Percentiles rank a stretch among this genome's conserved stretches.
Conservation (phyloP, 2,113 vertebrate species). For the Ammospiza nelsoni region DNA sequence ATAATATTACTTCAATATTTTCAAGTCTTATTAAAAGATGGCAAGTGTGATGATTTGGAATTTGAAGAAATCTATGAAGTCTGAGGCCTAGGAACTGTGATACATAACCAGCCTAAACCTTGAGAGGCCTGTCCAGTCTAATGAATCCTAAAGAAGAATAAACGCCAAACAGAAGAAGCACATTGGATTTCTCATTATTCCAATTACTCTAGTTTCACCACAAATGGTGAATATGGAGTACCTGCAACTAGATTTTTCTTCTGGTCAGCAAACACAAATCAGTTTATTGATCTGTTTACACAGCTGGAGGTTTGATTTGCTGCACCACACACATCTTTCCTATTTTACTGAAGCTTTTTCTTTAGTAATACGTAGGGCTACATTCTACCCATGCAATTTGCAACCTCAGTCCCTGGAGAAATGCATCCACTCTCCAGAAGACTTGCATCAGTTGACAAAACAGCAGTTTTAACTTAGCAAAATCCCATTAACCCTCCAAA, state of each 20-base stretch:
- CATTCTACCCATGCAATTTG: not conserved
- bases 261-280: constrained; percentile 57
- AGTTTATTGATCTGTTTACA: constrained; percentile 66
- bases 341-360: constrained; percentile 1
- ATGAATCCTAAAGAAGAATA: constrained; percentile 27
- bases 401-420: not conserved
- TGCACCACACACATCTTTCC: not conserved
- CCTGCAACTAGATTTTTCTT: constrained; percentile 53
- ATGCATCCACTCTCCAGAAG: not conserved
- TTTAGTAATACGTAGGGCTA: not conserved
- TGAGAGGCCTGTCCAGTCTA: not conserved
- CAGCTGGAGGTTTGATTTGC: constrained; percentile 15
- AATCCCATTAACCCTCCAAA: not conserved
- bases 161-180: constrained; percentile 35
- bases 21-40: not conserved
- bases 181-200: constrained; percentile 66
- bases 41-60: not conserved
- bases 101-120: not conserved
- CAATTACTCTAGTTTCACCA: constrained; percentile 45
- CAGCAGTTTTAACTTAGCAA: not conserved
- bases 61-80: not conserved
- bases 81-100: not conserved
- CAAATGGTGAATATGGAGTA: not conserved
- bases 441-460: not conserved
- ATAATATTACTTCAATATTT: not conserved